Evolutionary conservation across 2,113 vertebrate genomes (phyloP), one percentile per base, ranked within the genome.

Genomic region (Nansenia antarctica): DNA sequence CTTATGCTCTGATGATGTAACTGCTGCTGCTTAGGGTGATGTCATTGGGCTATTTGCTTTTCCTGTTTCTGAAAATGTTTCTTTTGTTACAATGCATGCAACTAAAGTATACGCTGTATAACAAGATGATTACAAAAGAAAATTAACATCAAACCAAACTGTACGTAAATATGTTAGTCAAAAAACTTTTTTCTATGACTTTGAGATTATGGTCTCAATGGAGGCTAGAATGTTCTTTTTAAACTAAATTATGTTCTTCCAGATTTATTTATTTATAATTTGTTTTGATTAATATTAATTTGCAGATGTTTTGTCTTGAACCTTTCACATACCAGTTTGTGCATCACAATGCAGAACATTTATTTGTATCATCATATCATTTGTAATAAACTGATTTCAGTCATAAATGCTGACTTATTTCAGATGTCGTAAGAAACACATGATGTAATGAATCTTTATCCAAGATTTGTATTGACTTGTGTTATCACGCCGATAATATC

Each of bases 321-420:
- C 14, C 15, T 61, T 34, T 75, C 39, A 49, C 62, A 45, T 71
- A 55, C 62, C 64, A 63, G 39, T 62, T 71, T 66, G 20, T 62
- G 63, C 62, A 70, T 67, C 47, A 61, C 76, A 78, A 69, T 70
- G 67, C 37, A 47, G 67, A 37, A 57, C 55, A 24, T 18, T 69
- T 14, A 59, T 86, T 82, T 84, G 62, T 77, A 73, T 74, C 78
- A 77, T 54, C 67, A 53, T 62, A 31, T 85, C 76, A 86, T 88
- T 88, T 89, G 70, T 83, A 90, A 87, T 90, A 90, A 90, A 88
- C 67, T 31, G 74, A 69, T 69, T 72, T 86, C 81, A 87, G 27
- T 32, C 55, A 58, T 18, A 58, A 58, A 49, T 49, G 45, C 45
- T 18, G 18, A 15, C 18, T 18, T 42, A 42, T 42, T 42, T 1